Percentiles rank a stretch among this genome's conserved stretches.
These are phyloP conservation scores for Microhierax caerulescens DNA, from an alignment of 2,797 vertebrate genomes.

Conservation along the genomic window DNA sequence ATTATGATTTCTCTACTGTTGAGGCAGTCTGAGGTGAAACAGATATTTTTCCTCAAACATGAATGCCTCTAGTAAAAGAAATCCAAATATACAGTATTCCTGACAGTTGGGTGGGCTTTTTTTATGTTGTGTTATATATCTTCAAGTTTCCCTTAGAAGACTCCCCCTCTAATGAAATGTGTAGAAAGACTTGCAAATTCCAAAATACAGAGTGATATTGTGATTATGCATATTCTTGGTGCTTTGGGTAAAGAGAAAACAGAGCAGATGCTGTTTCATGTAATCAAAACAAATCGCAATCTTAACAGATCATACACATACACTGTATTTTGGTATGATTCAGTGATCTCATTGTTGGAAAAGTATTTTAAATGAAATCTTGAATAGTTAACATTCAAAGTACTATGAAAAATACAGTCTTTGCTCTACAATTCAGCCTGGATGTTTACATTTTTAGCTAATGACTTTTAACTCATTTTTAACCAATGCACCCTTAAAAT, in stretches of 20 bases:
- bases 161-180: neutral
- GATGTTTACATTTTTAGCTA: neutral
- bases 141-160: neutral
- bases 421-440: neutral
- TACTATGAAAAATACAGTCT: neutral
- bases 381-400: slow-evolving; percentile 8
- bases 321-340: slow-evolving; percentile 32
- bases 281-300: slow-evolving; percentile 52
- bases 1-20: neutral
- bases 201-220: neutral
- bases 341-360: neutral
- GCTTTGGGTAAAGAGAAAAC: slow-evolving; percentile 21
- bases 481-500: neutral
- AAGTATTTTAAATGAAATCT: neutral
- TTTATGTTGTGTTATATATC: neutral
- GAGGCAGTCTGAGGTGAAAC: neutral
- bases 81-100: neutral
- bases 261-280: slow-evolving; percentile 52
- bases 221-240: neutral
- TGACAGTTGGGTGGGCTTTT: neutral
- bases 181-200: neutral
- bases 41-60: neutral
- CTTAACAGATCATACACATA: slow-evolving; percentile 44
- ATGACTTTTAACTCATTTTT: neutral
- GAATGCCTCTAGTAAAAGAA: neutral